phyloP scores from a whole-genome alignment of 2,113 vertebrate genomes.

The Helogale parvula region DNA sequence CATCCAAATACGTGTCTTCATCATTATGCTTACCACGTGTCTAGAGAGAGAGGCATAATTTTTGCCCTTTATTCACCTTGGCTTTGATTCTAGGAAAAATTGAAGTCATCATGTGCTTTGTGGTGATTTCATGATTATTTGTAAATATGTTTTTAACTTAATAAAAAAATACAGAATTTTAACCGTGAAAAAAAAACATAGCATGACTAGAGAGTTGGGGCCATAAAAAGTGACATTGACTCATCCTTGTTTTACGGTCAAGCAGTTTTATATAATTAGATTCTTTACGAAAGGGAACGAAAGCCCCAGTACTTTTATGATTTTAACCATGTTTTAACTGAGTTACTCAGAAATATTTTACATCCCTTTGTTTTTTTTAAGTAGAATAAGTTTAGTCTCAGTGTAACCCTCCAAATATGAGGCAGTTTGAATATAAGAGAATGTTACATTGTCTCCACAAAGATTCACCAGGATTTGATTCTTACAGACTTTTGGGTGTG shows the following conservation, averaged over 20 bases:
- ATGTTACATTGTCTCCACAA: not conserved
- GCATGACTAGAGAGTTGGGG: not conserved
- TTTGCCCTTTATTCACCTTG: constrained; percentile 4
- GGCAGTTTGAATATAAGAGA: constrained; percentile 7
- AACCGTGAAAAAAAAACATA: constrained; percentile 21
- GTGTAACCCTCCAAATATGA: not conserved
- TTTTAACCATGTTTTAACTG: not conserved
- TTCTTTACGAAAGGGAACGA: constrained; percentile 28
- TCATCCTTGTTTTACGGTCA: not conserved
- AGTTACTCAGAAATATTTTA: constrained; percentile 48
- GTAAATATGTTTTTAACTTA: constrained; percentile 45
- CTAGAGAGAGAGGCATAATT: not conserved
- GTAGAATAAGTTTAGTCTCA: not conserved
- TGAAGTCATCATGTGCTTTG: not conserved
- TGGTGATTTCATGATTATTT: not conserved
- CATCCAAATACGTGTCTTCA: not conserved
- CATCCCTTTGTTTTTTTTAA: not conserved
- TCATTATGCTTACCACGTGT: not conserved
- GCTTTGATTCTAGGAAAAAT: not conserved
- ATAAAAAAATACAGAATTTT: not conserved
- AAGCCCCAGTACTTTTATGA: not conserved
- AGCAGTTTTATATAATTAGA: not conserved
- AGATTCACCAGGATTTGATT: not conserved
- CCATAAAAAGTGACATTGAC: not conserved
- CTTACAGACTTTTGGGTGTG: constrained; percentile 3